Conservation (phyloP, 2,888 invertebrate genomes). For the Rhagophthalmus giganteus region DNA sequence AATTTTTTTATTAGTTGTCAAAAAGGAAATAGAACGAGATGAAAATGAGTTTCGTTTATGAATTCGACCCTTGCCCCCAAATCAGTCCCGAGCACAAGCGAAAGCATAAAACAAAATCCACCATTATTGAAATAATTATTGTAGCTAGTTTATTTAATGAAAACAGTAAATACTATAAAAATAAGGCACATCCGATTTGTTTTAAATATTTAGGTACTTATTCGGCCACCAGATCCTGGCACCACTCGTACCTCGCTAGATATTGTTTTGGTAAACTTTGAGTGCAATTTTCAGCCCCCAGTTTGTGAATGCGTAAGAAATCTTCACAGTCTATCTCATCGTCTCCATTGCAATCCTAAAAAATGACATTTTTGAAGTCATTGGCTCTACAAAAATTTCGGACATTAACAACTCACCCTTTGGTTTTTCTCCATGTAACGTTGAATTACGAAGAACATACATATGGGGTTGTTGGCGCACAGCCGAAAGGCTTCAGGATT, state of each 20-base stretch:
- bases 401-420: constrained; percentile 2
- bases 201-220: too few species aligned
- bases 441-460: neutral
- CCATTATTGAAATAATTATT: too few species aligned
- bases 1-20: too few species aligned
- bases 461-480: neutral
- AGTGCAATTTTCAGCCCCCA: neutral
- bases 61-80: too few species aligned
- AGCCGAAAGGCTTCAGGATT: neutral
- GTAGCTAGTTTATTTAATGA: too few species aligned
- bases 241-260: neutral
- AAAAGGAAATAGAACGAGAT: too few species aligned
- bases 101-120: too few species aligned
- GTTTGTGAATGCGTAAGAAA: neutral
- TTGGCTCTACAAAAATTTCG: neutral
- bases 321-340: neutral
- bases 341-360: constrained; percentile 55
- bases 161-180: too few species aligned
- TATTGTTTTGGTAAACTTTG: neutral
- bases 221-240: neutral
- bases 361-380: neutral
- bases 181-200: too few species aligned
- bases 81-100: too few species aligned
- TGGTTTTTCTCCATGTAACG: neutral
- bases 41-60: too few species aligned